A percentile compares a stretch with the other conserved stretches of the same genome.
Evolutionary conservation across 2,797 vertebrate species (phyloP).

Genomic region (Synanceia verrucosa): DNA sequence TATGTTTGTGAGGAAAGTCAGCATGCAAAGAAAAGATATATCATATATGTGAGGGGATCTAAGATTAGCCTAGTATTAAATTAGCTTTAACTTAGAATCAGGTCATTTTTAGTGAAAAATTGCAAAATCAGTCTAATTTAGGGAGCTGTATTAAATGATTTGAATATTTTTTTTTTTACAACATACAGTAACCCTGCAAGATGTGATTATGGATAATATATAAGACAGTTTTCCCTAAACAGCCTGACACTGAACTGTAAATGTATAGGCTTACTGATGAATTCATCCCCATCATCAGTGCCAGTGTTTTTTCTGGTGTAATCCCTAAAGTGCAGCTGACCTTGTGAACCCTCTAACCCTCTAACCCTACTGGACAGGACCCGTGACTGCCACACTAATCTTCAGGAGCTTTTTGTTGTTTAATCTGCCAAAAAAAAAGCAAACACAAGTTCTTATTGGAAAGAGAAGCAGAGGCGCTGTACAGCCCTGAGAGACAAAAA

Average conservation of each 20-base stretch:
- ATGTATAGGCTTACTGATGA: not conserved
- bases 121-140: not conserved
- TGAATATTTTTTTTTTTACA: not conserved
- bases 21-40: not conserved
- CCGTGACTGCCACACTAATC: constrained; percentile 32
- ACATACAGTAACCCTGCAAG: not conserved
- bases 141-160: not conserved
- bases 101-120: not conserved
- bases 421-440: constrained; percentile 38
- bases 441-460: constrained; percentile 31
- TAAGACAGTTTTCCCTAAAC: not conserved
- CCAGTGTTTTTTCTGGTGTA: constrained; percentile 31
- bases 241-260: not conserved
- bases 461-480: constrained; percentile 21
- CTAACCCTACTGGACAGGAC: constrained; percentile 1
- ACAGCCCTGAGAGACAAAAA: not conserved
- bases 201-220: not conserved
- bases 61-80: too few species aligned
- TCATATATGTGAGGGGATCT: not conserved
- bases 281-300: not conserved
- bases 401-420: constrained; percentile 46
- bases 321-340: constrained; percentile 57
- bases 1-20: constrained; percentile 17
- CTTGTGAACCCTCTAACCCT: constrained; percentile 37
- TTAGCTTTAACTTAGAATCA: too few species aligned